Evolutionary conservation across 1,140 invertebrate species (phyloP), one percentile per base, ranked within the genome.

Genomic region (Zaprionus africanus): DNA sequence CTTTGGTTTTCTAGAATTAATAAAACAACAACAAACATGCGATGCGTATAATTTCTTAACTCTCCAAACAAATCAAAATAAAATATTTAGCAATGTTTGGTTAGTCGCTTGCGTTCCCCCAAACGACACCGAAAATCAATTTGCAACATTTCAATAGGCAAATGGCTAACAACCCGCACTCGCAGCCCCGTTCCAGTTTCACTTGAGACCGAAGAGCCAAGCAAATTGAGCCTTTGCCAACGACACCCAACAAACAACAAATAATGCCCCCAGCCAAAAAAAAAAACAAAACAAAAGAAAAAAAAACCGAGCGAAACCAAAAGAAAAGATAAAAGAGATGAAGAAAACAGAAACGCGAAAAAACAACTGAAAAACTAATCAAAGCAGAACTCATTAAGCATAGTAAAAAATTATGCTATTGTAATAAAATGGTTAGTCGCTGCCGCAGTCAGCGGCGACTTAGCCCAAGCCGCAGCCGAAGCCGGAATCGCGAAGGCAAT

Each of bases 361-460:
- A 84, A 83, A 70, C 78, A 81, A 71, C 60, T 71, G 82, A 78
- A 85, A 90, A 90, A 85, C 81, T 90, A 90, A 90, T 90, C 85
- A 90, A 85, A 90, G 86, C 86, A 85, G 82, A 90, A 90, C 85
- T 90, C 85, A 90, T 90, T 90, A 90, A 90, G 82, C 85, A 90
- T 90, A 86, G 79, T 85, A 90, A 90, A 90, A 90, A 90, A 90
- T 90, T 85, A 85, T 82, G 84, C 84, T 87, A 87, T 87, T 87
- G 84, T 87, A 87, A 87, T 87, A 90, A 87, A 87, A 87, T 90
- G 82, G 82, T 86, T 86, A 85, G 46, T 13, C 46, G 46, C 46
- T 46, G 41, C 41, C n/a, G n/a, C 41, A 17, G 41, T n/a, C 41
- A 34, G 41, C 38, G 6, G 15, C 15, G 5, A n/a, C 38, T n/a